A percentile compares a stretch with the other conserved stretches of the same genome.
Conservation (phyloP, 92 coral and sea anemone species). For the Heteractis magnifica region DNA sequence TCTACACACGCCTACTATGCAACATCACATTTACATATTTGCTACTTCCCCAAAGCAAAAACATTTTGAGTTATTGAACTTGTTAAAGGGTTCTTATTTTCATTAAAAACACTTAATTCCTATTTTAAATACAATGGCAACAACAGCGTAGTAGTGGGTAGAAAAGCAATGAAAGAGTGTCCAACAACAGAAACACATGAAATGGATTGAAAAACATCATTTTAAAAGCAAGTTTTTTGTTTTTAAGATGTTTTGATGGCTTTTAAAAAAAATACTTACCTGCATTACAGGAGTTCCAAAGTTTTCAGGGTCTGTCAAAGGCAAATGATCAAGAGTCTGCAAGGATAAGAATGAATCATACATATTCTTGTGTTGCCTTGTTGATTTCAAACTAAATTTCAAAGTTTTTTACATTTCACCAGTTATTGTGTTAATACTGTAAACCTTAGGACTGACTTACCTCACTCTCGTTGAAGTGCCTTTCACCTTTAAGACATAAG, state of each 20-base stretch:
- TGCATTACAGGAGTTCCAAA: constrained; percentile 99
- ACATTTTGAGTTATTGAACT: background rate
- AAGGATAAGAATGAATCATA: background rate
- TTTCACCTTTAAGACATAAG: constrained; percentile 87
- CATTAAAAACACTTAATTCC: too few species aligned
- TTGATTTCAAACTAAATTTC: background rate
- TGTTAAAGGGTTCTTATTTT: too few species aligned
- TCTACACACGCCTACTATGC: background rate
- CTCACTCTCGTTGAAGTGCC: constrained; percentile 98
- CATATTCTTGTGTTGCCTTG: background rate
- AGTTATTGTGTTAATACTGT: background rate
- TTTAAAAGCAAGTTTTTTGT: background rate
- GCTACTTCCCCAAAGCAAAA: too few species aligned
- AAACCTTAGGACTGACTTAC: constrained; percentile 38
- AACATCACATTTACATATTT: background rate
- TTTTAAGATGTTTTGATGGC: background rate
- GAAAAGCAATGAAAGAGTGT: too few species aligned
- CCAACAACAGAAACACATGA: background rate
- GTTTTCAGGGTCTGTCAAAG: constrained; percentile 97
- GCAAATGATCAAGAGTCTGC: constrained; percentile 96
- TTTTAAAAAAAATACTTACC: constrained; percentile 42
- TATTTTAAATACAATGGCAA: too few species aligned
- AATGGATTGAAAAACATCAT: background rate
- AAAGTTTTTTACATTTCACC: background rate
- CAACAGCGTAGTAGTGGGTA: too few species aligned